Percentiles rank a stretch among this genome's conserved stretches.
Conservation (phyloP, 2,888 invertebrate genomes). For the Erebia aethiops region DNA sequence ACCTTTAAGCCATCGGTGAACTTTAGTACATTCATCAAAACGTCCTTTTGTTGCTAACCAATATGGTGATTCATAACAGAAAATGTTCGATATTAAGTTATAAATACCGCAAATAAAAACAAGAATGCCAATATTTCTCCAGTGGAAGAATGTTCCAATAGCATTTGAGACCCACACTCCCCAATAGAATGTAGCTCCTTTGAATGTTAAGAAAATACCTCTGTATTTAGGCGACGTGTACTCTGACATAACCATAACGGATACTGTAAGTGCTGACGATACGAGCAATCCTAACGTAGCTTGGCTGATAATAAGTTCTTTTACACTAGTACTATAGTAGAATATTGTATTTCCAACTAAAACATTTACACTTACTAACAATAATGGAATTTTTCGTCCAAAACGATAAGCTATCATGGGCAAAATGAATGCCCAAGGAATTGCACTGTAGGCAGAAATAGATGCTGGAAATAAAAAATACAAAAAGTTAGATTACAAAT, state of each 20-base stretch:
- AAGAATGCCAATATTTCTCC: slow-evolving; percentile 38
- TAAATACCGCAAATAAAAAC: slow-evolving; percentile 33
- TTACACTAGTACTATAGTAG: slow-evolving; percentile 19
- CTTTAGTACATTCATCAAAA: slow-evolving; percentile 36
- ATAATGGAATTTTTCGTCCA: slow-evolving; percentile 13
- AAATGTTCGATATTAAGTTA: slow-evolving; percentile 29
- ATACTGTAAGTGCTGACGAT: slow-evolving; percentile 19
- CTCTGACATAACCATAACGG: slow-evolving; percentile 34
- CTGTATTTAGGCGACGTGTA: slow-evolving; percentile 38
- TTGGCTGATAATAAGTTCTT: slow-evolving; percentile 24
- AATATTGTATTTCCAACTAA: slow-evolving; percentile 18
- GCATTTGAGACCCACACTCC: slow-evolving; percentile 41
- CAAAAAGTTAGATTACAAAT: not conserved
- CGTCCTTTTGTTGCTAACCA: slow-evolving; percentile 42
- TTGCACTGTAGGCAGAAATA: not conserved
- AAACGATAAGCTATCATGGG: slow-evolving; percentile 12
- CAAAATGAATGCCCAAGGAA: slow-evolving; percentile 16
- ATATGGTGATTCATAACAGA: slow-evolving; percentile 40
- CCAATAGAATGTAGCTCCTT: slow-evolving; percentile 38
- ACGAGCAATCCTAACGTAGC: slow-evolving; percentile 26
- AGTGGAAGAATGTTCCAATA: slow-evolving; percentile 43
- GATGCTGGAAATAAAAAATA: slow-evolving; percentile 19
- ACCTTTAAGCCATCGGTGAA: slow-evolving; percentile 41
- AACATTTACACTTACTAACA: slow-evolving; percentile 9
- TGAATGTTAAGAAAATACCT: slow-evolving; percentile 38